Base-by-base conservation (phyloP, 2,888 invertebrate species). In the Drosophila fungiperda region DNA sequence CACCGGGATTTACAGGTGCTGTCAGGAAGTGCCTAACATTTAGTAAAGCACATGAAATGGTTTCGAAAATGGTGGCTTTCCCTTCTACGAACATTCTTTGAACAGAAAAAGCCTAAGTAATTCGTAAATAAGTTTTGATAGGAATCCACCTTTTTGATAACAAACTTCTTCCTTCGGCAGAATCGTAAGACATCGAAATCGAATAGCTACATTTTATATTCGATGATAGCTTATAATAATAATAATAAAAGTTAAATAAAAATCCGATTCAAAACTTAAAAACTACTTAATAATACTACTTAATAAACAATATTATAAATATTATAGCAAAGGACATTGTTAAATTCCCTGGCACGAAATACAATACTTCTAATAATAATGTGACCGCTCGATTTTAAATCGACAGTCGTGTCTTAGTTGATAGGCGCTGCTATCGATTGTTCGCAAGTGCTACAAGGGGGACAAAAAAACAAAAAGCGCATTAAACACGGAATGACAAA, bases 401-500 rank as follows among this genome's bases (percentile, higher is more conserved):
- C 57, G 63, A 71, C 38, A 5, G 7, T 12, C n/a, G 9, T 1
- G 1, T 4, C n/a, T 29, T 9, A 17, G 17, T 26, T 17, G 17
- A 73, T 50, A 53, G 65, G 1, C 29, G 4, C 3, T 20, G 2
- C 2, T 59, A 65, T 73, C 73, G 68, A 78, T 73, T 73, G 23
- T 26, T 48, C 35, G 38, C 36, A 62, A 59, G 50, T 55, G 54
- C 26, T 65, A 50, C 57, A 54, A 29, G 26, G 38, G 36, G 63
- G 68, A 54, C 57, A 48, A 61, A 72, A 50, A 48, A 53, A 64
- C 42, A 62, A 62, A 68, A 23, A 23, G 15, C 42, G 54, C 55
- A 76, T 62, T 55, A 48, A 71, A 45, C 49, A 68, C 82, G 82
- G 78, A 38, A 80, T 80, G 80, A 78, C 80, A 82, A 82, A 82